Base-by-base conservation (phyloP, 2,888 invertebrate genomes). In the Parnassius glacialis region DNA sequence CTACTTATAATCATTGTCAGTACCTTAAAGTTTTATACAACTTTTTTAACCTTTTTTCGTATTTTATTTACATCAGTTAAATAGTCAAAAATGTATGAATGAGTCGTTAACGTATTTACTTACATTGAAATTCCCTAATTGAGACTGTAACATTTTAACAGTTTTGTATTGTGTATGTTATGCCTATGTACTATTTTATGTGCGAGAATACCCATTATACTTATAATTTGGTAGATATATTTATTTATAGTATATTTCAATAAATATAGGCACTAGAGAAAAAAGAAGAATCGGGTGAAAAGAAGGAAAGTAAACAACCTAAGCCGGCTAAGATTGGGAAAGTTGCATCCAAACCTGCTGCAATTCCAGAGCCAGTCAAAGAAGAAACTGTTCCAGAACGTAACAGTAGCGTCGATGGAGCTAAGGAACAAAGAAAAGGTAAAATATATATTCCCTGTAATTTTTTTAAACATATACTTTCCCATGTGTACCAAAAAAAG, bases 391-490 rank as follows among this genome's bases (percentile, higher is more conserved):
- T 74, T 9, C 80, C 81, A 48, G 89, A 87, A 65, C 76, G 79
- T 12, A 79, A 72, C 61, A 82, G 75, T 66, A 83, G 76, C 59
- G 78, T 73, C 2, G 91, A 90, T 47, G 74, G 72, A 1, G 80
- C 87, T 11, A 90, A 89, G 67, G 92, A 92, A 65, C 90, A 90
- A 71, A 85, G 89, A 53, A 92, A 90, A 80, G 83, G 91, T 90
- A 74, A 25, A 25, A 25, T 25, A 25, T 62, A 56, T 62, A 56
- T 51, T 61, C 25, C 25, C 25, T 25, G 25, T 7, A 3, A 25
- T 34, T 1, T 34, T 34, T 34, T 34, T 7, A 20, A 20, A 20
- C 7, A 34, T 34, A 34, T 34, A 34, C 11, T 43, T 7, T 34
- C 1, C 34, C 25, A 20, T 20, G 25, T 5, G 2, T 25, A 25